Evolutionary conservation across 2,888 invertebrate species (phyloP).

Genomic region (Parapristionchus giblindavisi): DNA sequence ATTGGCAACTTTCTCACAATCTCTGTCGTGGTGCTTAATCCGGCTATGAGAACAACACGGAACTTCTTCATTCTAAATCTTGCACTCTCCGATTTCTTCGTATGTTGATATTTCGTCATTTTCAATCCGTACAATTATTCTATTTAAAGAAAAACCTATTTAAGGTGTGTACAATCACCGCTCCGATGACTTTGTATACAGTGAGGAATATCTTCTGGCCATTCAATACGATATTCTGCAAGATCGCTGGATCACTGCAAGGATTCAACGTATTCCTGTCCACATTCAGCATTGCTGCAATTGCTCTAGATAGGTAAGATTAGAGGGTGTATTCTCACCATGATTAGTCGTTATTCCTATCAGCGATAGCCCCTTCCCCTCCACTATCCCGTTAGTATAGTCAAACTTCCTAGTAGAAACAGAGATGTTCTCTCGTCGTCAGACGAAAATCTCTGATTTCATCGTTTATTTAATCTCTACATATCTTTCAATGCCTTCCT

Average conservation of each 20-base stretch:
- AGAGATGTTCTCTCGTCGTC: too few species aligned
- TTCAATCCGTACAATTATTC: background rate
- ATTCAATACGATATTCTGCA: slow-evolving; percentile 84
- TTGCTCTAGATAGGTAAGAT: slow-evolving; percentile 74
- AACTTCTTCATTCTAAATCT: slow-evolving; percentile 70
- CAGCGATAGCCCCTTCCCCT: too few species aligned
- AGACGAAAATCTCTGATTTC: too few species aligned
- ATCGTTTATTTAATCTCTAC: too few species aligned
- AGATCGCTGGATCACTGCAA: slow-evolving; percentile 85
- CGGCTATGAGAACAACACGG: slow-evolving; percentile 88
- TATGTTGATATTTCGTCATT: too few species aligned
- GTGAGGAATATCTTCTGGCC: slow-evolving; percentile 87
- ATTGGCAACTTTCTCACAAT: slow-evolving; percentile 88
- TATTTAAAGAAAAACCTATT: background rate
- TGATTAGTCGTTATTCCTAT: too few species aligned
- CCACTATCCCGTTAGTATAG: too few species aligned
- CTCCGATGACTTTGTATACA: slow-evolving; percentile 88
- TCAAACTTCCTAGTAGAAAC: too few species aligned
- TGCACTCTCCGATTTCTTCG: slow-evolving; percentile 67
- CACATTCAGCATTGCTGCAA: slow-evolving; percentile 90
- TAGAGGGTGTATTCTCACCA: too few species aligned
- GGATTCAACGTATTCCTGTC: slow-evolving; percentile 88
- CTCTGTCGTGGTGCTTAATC: slow-evolving; percentile 81
- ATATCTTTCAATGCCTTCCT: too few species aligned
- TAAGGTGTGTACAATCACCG: slow-evolving; percentile 84